Conservation (phyloP, 1,140 invertebrate genomes). For the Anastrepha ludens region DNA sequence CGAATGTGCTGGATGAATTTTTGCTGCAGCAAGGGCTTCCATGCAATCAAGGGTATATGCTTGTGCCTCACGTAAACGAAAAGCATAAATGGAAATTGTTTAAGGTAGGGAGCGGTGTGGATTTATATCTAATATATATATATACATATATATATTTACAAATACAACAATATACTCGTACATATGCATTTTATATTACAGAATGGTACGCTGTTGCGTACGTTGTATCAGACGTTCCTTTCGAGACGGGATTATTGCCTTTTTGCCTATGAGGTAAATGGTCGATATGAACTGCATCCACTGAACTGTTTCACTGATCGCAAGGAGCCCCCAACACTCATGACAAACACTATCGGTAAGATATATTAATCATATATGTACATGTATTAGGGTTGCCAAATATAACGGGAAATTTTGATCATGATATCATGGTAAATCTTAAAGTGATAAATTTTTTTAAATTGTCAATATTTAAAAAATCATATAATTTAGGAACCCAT, state of each 20-base stretch:
- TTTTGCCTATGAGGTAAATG: slow-evolving; percentile 53
- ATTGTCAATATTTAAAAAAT: too few relatives aligned
- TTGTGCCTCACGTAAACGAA: slow-evolving; percentile 55
- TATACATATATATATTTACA: not conserved
- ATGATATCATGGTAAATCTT: too few relatives aligned
- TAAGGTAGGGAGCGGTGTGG: slow-evolving; percentile 59
- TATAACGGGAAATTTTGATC: too few relatives aligned
- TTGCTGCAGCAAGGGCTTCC: slow-evolving; percentile 61
- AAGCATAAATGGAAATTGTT: slow-evolving; percentile 60
- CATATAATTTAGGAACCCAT: too few relatives aligned
- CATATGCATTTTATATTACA: not conserved
- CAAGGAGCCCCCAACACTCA: not conserved
- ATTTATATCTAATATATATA: too few relatives aligned
- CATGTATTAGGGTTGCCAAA: too few relatives aligned
- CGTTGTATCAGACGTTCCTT: not conserved
- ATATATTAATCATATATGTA: too few relatives aligned
- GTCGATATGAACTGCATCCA: slow-evolving; percentile 28
- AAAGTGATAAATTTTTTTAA: too few relatives aligned
- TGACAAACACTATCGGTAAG: slow-evolving; percentile 45
- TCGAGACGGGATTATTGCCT: slow-evolving; percentile 64
- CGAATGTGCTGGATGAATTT: slow-evolving; percentile 62
- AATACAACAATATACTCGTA: slow-evolving; percentile 24
- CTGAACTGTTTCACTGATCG: slow-evolving; percentile 41
- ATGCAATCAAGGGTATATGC: slow-evolving; percentile 56
- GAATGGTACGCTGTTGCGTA: slow-evolving; percentile 60